A percentile compares a stretch with the other conserved stretches of the same genome.
Evolutionary conservation across 2,797 vertebrate species (phyloP).

Genomic region (Falco novaeseelandiae): DNA sequence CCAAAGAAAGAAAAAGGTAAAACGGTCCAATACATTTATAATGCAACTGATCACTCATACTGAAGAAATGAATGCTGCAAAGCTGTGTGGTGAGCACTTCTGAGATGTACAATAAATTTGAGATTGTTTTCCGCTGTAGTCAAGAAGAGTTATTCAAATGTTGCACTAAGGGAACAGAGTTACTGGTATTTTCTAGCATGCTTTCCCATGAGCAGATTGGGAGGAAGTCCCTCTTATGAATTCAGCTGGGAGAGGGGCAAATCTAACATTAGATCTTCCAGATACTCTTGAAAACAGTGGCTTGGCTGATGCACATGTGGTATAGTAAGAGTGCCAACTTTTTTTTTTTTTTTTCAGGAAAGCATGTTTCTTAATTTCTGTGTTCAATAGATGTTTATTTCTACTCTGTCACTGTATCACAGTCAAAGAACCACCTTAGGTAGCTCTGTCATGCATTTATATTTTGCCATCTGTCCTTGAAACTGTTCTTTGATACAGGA

Average conservation of each 20-base stretch:
- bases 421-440: background rate
- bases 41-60: background rate
- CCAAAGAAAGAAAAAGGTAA: background rate
- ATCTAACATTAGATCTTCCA: background rate
- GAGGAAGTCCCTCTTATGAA: background rate
- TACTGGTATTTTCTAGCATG: background rate
- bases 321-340: fast-evolving
- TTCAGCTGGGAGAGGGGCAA: background rate
- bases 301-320: fast-evolving
- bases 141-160: background rate
- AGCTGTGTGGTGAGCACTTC: background rate
- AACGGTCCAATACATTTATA: background rate
- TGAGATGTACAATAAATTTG: background rate
- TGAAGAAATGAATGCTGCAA: background rate
- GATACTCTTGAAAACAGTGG: background rate
- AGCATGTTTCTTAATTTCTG: background rate
- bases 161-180: background rate
- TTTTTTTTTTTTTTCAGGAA: background rate
- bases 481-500: background rate
- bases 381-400: background rate
- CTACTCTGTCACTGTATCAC: background rate
- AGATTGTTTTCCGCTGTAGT: background rate
- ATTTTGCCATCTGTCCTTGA: background rate
- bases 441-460: background rate
- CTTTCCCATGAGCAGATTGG: background rate